Base-by-base conservation (phyloP, 1,140 invertebrate species). In the Philotrypesis tridentata region DNA sequence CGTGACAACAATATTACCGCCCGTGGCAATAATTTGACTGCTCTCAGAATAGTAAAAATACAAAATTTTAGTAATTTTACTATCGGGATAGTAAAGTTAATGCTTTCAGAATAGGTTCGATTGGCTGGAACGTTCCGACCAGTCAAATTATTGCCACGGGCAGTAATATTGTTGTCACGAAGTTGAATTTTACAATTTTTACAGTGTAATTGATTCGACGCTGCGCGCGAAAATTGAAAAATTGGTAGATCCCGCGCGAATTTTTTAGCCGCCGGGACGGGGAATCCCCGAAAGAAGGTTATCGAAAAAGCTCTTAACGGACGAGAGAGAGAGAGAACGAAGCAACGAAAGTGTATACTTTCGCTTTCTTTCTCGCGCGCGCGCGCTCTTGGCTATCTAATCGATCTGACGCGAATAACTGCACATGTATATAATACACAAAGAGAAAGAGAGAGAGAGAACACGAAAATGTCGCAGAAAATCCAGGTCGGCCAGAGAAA, bases 381-480 rank as follows among this genome's bases (percentile, higher is more conserved):
- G 40, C 21, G 23, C 48, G 68, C 37, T 11, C 12, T 2, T 1
- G 67, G 31, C 23, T 27, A 43, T 43, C 70, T 43, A 72, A 72
- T 72, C 70, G 70, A 72, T 72, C 33, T 43, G 61, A 21, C 27
- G 61, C 61, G 61, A 65, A 65, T 65, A 65, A 65, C 61, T 65
- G 61, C 61, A 65, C 48, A 55, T 17, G n/a, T 5, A n/a, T 17
- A 55, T 17, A 48, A n/a, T 14, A 48, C 11, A 48, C 8, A 40
- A 7, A 37, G 33, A 40, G 2, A 40, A 3, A 43, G 12, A 43
- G 14, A 9, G 40, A 43, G 17, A 37, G 48, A 55, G 82, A 79
- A 79, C 77, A 77, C 75, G 82, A 79, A 83, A 79, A 83, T 83
- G 82, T 83, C 82, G 76, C 76, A 77, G 76, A 70, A 83, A 82